A percentile compares a stretch with the other conserved stretches of the same genome.
Conservation (phyloP, 2,888 invertebrate genomes). For the Plebejus argus region DNA sequence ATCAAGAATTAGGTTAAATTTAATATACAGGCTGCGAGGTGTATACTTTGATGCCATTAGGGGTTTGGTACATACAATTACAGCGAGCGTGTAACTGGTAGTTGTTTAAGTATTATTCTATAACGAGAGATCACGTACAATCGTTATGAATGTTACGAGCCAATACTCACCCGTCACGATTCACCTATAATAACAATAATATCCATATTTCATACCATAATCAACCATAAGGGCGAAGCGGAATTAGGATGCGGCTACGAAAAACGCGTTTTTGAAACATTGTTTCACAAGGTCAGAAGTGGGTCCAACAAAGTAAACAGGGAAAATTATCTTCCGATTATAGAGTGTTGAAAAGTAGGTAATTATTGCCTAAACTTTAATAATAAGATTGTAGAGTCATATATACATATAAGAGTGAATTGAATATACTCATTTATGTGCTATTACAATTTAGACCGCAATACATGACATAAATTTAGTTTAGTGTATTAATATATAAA, state of each 20-base stretch:
- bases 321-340: neutral
- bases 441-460: no score
- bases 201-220: slow-evolving; percentile 75
- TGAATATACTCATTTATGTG: no score
- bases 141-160: slow-evolving; percentile 48
- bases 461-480: no score
- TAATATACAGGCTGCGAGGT: slow-evolving; percentile 12
- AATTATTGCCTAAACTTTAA: no score
- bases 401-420: no score
- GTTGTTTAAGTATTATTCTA: slow-evolving; percentile 42
- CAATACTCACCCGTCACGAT: slow-evolving; percentile 65
- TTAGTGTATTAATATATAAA: no score
- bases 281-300: neutral
- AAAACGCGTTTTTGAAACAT: slow-evolving; percentile 44
- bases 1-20: slow-evolving; percentile 2
- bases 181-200: slow-evolving; percentile 72
- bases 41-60: slow-evolving; percentile 33
- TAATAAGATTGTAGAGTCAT: no score
- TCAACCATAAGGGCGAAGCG: slow-evolving; percentile 65
- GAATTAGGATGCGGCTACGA: slow-evolving; percentile 65
- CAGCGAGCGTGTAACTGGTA: slow-evolving; percentile 38
- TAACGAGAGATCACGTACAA: slow-evolving; percentile 46
- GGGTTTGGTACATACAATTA: slow-evolving; percentile 36
- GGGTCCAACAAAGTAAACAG: neutral
- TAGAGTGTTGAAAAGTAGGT: neutral